These are phyloP conservation scores for Aepyceros melampus DNA, from an alignment of 2,113 vertebrate genomes.

Conservation along the genomic window DNA sequence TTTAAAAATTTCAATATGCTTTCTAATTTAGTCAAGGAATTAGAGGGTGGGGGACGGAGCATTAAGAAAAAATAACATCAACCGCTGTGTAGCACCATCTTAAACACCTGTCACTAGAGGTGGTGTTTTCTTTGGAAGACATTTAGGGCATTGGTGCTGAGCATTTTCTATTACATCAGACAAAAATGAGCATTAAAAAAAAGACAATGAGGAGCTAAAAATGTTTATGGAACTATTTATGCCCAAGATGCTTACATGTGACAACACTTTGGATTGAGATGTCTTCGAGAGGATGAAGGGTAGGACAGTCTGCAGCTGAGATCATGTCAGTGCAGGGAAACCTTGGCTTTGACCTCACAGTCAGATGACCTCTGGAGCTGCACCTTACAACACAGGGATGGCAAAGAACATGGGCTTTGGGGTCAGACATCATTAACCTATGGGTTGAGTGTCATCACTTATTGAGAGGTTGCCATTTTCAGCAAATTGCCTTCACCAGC, in stretches of 20 bases:
- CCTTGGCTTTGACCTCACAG: not conserved
- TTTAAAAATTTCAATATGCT: not conserved
- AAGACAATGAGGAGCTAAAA: not conserved
- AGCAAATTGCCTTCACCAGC: not conserved
- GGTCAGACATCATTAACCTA: not conserved
- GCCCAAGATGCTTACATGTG: not conserved
- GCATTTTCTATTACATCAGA: not conserved
- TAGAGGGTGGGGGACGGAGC: rapidly evolving
- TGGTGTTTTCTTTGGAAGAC: not conserved
- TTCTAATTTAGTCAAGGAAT: not conserved
- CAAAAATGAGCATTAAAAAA: not conserved
- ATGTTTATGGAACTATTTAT: not conserved
- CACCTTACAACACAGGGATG: rapidly evolving
- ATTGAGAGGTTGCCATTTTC: not conserved
- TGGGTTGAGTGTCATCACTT: rapidly evolving
- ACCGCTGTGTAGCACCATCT: rapidly evolving
- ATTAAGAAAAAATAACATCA: not conserved
- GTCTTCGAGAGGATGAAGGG: too few relatives aligned
- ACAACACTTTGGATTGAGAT: not conserved
- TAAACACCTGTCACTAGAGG: not conserved
- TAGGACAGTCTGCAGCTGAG: not conserved
- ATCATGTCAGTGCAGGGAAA: rapidly evolving
- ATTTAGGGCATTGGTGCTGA: not conserved
- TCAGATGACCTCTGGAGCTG: not conserved
- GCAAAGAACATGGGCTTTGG: rapidly evolving